Conservation (phyloP, 2,797 vertebrate species). For the Nannoperca obscura region DNA sequence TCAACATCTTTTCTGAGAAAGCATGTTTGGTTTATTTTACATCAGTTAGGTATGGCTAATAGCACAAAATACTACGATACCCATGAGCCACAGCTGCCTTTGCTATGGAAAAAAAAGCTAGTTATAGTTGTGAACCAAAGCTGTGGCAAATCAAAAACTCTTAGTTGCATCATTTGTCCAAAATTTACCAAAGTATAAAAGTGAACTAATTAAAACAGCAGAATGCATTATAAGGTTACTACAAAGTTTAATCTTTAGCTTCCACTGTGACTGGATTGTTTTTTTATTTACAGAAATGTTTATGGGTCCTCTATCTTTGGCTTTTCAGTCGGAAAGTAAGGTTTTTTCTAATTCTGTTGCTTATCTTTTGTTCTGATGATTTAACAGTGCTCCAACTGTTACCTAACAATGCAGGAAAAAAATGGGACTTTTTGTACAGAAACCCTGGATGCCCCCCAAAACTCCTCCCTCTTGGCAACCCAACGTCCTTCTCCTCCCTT, state of each 20-base stretch:
- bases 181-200: background rate
- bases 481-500: background rate
- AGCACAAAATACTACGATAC: background rate
- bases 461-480: constrained; percentile 1
- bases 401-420: background rate
- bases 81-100: background rate
- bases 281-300: background rate
- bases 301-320: background rate
- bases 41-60: background rate
- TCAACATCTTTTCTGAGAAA: background rate
- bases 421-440: background rate
- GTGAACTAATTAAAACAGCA: background rate
- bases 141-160: background rate
- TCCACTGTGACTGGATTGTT: background rate
- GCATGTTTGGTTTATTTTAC: background rate
- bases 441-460: background rate
- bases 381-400: constrained; percentile 1
- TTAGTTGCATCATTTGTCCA: background rate
- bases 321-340: background rate
- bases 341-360: background rate
- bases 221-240: background rate
- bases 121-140: background rate
- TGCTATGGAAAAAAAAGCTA: background rate
- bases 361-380: constrained; percentile 4
- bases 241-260: background rate